These are phyloP conservation scores for Champsocephalus esox DNA, from an alignment of 2,797 vertebrate genomes.

Conservation along the genomic window DNA sequence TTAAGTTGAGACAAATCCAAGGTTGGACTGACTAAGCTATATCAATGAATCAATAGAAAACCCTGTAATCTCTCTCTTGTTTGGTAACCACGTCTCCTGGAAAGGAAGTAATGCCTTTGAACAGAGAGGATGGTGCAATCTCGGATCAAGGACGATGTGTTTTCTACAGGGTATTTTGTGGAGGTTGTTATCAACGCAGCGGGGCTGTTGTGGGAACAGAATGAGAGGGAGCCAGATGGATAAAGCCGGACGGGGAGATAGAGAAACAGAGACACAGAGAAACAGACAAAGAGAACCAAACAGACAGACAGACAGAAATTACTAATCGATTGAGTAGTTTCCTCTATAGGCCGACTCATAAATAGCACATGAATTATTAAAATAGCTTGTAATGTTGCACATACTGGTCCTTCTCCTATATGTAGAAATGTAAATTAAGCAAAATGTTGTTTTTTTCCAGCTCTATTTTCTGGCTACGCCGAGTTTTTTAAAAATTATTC, in stretches of 20 bases:
- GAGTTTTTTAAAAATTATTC: no score
- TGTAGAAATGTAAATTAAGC: neutral
- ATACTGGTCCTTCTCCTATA: neutral
- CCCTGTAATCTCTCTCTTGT: conserved; percentile 68
- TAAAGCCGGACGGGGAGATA: conserved; percentile 29
- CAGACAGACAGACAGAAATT: neutral
- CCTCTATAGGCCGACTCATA: neutral
- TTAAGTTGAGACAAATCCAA: conserved; percentile 64
- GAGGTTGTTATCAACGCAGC: conserved; percentile 70
- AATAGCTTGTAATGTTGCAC: neutral
- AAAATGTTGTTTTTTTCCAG: neutral
- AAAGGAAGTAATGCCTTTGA: conserved; percentile 66
- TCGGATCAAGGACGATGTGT: conserved; percentile 70
- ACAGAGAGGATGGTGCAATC: conserved; percentile 64
- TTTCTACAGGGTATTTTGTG: conserved; percentile 67
- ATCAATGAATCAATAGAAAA: conserved; percentile 66
- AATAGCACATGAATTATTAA: neutral
- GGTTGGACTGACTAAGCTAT: conserved; percentile 60
- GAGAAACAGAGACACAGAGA: neutral
- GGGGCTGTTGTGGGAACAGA: conserved; percentile 43
- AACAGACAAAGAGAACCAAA: neutral
- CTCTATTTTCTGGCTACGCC: neutral
- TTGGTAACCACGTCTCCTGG: conserved; percentile 65
- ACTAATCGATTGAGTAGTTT: conserved; percentile 23
- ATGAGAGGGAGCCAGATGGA: conserved; percentile 42